Conservation (phyloP, 2,888 invertebrate genomes). For the Tromatobia lineatoria region DNA sequence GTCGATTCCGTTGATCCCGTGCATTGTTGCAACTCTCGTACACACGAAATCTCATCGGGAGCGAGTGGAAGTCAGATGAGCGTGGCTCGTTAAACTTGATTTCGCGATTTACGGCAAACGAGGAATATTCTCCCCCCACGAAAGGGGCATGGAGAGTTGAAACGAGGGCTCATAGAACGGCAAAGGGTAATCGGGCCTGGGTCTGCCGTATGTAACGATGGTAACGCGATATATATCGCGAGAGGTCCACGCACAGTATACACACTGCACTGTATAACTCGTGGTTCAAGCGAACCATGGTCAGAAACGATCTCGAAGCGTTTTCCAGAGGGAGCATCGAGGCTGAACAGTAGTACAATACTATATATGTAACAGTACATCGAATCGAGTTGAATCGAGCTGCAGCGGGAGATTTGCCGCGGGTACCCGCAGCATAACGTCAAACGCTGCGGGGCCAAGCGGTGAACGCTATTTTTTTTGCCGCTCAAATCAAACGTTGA, state of each 20-base stretch:
- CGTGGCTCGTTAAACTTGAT: constrained; percentile 64
- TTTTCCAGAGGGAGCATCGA: constrained; percentile 50
- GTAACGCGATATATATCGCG: constrained; percentile 47
- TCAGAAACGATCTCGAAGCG: constrained; percentile 63
- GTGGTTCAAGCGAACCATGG: constrained; percentile 35
- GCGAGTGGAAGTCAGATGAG: constrained; percentile 38
- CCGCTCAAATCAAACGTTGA: constrained; percentile 41
- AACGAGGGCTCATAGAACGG: constrained; percentile 48
- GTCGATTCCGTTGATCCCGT: constrained; percentile 8
- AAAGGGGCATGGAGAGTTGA: constrained; percentile 33
- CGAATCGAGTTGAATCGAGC: constrained; percentile 21
- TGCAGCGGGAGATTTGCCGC: constrained; percentile 37
- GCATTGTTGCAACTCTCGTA: constrained; percentile 37
- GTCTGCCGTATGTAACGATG: constrained; percentile 36
- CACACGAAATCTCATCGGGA: constrained; percentile 53
- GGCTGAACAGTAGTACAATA: not conserved
- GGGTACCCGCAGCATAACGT: constrained; percentile 44
- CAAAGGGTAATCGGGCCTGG: constrained; percentile 56
- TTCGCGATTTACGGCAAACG: constrained; percentile 66
- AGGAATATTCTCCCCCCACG: constrained; percentile 60
- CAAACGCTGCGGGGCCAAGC: constrained; percentile 25
- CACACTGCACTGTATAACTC: constrained; percentile 14
- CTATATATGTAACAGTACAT: not conserved
- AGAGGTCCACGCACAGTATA: constrained; percentile 1
- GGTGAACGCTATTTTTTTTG: not conserved